phyloP scores from a whole-genome alignment of 2,888 invertebrate genomes.

The Lepidocyrtoides sp. region DNA sequence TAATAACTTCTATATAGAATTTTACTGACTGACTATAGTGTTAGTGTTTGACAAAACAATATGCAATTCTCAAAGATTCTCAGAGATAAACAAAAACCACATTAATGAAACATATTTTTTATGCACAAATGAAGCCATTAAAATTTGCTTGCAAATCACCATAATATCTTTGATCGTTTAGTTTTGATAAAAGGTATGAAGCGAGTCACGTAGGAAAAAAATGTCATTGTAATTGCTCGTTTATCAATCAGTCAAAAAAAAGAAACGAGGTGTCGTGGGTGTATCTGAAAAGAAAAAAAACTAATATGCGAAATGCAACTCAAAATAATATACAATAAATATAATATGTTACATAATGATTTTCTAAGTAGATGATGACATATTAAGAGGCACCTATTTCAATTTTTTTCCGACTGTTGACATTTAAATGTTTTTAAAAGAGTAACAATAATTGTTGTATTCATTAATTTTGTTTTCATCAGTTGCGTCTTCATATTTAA shows the following conservation, averaged over 20 bases:
- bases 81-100: too few species aligned
- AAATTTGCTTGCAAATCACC: background rate
- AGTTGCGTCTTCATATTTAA: too few species aligned
- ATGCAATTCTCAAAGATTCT: too few species aligned
- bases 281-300: background rate
- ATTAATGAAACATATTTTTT: too few species aligned
- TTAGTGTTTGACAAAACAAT: too few species aligned
- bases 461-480: background rate
- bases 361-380: background rate
- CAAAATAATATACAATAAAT: too few species aligned
- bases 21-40: too few species aligned
- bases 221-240: conserved; percentile 20
- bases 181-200: background rate
- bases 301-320: background rate
- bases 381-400: background rate
- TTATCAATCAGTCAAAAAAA: conserved; percentile 34
- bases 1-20: too few species aligned
- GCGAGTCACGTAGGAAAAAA: conserved; percentile 35
- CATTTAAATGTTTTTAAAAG: too few species aligned
- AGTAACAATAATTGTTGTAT: background rate
- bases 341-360: conserved; percentile 6
- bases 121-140: too few species aligned
- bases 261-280: conserved; percentile 28
- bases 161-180: background rate
- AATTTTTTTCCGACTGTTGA: background rate